Evolutionary conservation across 2,113 vertebrate species (phyloP).

Genomic region (Arvicanthis niloticus): DNA sequence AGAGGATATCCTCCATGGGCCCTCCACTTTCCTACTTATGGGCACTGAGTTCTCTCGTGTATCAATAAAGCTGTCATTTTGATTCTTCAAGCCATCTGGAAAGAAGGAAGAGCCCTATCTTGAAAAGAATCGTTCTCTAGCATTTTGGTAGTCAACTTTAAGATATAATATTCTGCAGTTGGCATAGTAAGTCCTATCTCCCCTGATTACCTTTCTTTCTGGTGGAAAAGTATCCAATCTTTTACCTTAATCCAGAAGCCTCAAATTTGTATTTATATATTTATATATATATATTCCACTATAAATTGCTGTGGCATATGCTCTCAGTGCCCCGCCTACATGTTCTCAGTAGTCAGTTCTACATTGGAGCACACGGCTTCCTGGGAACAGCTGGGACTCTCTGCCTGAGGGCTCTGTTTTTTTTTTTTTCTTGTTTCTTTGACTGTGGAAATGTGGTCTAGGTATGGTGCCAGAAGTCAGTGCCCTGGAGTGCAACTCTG

Average conservation of each 20-base stretch:
- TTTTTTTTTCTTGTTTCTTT: neutral
- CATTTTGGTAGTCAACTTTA: neutral
- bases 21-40: neutral
- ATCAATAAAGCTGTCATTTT: neutral
- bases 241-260: neutral
- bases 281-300: neutral
- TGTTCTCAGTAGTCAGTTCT: neutral
- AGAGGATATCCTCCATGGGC: neutral
- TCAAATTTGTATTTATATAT: neutral
- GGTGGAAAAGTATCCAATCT: neutral
- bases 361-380: neutral
- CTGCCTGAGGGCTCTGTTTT: neutral
- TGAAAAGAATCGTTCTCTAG: neutral
- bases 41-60: neutral
- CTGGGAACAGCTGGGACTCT: neutral
- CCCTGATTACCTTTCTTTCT: neutral
- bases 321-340: neutral
- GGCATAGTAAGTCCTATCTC: neutral
- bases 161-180: neutral
- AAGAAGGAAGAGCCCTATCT: neutral
- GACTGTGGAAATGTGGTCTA: neutral
- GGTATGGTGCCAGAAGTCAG: neutral
- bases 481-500: neutral
- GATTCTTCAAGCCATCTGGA: neutral
- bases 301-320: neutral